Percentiles rank a stretch among this genome's conserved stretches.
phyloP scores from a whole-genome alignment of 1,140 invertebrate genomes.

The Dysdera silvatica region DNA sequence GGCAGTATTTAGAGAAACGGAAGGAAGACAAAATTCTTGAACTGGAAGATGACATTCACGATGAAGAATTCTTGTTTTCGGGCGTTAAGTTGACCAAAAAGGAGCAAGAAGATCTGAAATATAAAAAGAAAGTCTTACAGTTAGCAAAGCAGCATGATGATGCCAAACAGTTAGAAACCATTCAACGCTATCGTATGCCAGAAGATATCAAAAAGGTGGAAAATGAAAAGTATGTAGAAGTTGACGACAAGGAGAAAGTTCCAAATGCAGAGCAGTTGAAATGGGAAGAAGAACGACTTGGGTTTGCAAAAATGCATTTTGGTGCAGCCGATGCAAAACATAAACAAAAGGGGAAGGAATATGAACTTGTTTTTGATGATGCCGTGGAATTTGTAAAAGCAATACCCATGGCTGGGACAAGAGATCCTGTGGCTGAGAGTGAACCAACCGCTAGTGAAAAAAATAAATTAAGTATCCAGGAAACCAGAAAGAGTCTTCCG shows the following conservation, averaged over 20 bases:
- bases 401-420: slow-evolving; percentile 74
- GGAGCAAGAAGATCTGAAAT: slow-evolving; percentile 73
- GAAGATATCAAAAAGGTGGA: slow-evolving; percentile 50
- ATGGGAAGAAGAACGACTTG: slow-evolving; percentile 97
- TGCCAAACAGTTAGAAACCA: slow-evolving; percentile 80
- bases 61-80: slow-evolving; percentile 93
- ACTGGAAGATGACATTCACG: slow-evolving; percentile 85
- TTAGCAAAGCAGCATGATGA: slow-evolving; percentile 93
- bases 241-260: slow-evolving; percentile 73
- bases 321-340: slow-evolving; percentile 79
- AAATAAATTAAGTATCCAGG: slow-evolving; percentile 75
- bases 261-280: slow-evolving; percentile 90
- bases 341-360: slow-evolving; percentile 53
- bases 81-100: slow-evolving; percentile 73
- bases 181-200: slow-evolving; percentile 90
- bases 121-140: slow-evolving; percentile 83
- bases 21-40: slow-evolving; percentile 95
- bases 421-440: slow-evolving; percentile 43
- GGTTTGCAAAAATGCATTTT: slow-evolving; percentile 82
- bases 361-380: slow-evolving; percentile 88
- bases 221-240: slow-evolving; percentile 69
- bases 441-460: slow-evolving; percentile 60
- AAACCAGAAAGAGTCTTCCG: slow-evolving; percentile 86
- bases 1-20: slow-evolving; percentile 89
- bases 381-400: slow-evolving; percentile 97